Evolutionary conservation across 2,888 invertebrate species (phyloP), one percentile per base, ranked within the genome.

Genomic region (Nasonia oneida): DNA sequence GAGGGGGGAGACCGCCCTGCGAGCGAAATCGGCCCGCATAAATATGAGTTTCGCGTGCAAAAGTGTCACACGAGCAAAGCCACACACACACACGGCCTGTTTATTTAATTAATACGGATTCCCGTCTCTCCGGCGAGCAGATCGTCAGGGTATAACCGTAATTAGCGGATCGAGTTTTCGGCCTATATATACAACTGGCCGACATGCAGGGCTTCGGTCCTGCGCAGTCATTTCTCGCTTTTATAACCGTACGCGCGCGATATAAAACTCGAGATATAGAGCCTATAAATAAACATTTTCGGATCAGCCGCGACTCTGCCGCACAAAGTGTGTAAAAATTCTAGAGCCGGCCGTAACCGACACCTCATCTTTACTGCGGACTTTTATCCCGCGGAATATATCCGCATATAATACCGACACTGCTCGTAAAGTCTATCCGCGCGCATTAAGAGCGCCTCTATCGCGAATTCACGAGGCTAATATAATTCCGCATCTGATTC

Each of bases 401-500:
- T 50, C 50, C 18, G 33, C 71, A 8, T 42, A 57, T 53, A 81
- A 81, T 61, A 73, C 57, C 23, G 61, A 42, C 57, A 18, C 42
- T 42, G 33, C 81, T 29, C 75, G 64, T 64, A 81, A 83, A 83
- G 33, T 61, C 47, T 47, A 61, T 71, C 57, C 47, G 37, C 57
- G 61, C 33, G 18, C 61, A 33, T 61, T 57, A 78, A 78, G 18
- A 23, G 10, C 73, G 78, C 64, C 61, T 78, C 64, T 29, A 33
- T 10, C 6, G 57, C 47, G 61, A 83, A 79, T 83, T 78, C 73
- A 47, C 71, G 64, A 50, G 76, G 42, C 61, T 71, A 73, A 64
- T 78, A 73, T 74, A 42, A 83, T 83, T 47, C 73, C 83, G 64
- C 83, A 73, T 73, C 50, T 64, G 78, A 73, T 83, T 73, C 83